Conservation (phyloP, 2,888 invertebrate genomes). For the Oscheius onirici region DNA sequence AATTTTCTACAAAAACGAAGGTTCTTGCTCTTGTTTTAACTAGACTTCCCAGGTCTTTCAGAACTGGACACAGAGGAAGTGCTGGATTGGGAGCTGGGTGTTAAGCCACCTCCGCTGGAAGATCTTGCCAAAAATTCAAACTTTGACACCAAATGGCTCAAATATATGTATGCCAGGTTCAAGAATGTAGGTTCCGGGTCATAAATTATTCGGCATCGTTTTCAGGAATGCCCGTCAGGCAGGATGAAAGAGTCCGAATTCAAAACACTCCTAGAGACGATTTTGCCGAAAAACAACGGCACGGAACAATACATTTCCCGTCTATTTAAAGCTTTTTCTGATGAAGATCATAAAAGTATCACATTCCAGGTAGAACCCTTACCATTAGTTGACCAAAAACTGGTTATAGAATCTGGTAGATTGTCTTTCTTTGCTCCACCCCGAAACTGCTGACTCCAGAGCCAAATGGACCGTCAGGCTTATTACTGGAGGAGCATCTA, state of each 20-base stretch:
- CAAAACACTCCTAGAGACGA: conserved; percentile 43
- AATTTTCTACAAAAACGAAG: conserved; percentile 63
- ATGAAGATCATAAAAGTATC: conserved; percentile 46
- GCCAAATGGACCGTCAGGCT: conserved; percentile 66
- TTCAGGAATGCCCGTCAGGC: conserved; percentile 68
- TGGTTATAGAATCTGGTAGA: conserved; percentile 48
- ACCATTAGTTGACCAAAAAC: not conserved
- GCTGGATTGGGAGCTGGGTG: conserved; percentile 52
- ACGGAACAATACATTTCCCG: conserved; percentile 55
- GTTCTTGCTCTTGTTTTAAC: too few relatives aligned
- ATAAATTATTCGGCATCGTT: too few relatives aligned
- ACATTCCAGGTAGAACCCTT: conserved; percentile 49
- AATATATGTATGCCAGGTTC: conserved; percentile 66
- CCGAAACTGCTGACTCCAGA: conserved; percentile 53
- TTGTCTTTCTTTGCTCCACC: conserved; percentile 46
- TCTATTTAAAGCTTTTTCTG: conserved; percentile 46
- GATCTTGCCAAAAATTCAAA: conserved; percentile 38
- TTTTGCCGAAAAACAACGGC: conserved; percentile 52
- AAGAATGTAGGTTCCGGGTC: conserved; percentile 59
- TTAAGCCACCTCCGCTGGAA: conserved; percentile 51
- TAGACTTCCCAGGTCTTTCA: conserved; percentile 6
- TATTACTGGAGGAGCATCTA: conserved; percentile 55
- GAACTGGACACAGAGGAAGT: conserved; percentile 57
- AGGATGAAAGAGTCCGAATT: conserved; percentile 63
- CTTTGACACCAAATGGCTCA: conserved; percentile 58